Percentiles rank a stretch among this genome's conserved stretches.
Conservation (phyloP, 35 echinoderm and acorn worm genomes). For the Hemicentrotus pulcherrimus region DNA sequence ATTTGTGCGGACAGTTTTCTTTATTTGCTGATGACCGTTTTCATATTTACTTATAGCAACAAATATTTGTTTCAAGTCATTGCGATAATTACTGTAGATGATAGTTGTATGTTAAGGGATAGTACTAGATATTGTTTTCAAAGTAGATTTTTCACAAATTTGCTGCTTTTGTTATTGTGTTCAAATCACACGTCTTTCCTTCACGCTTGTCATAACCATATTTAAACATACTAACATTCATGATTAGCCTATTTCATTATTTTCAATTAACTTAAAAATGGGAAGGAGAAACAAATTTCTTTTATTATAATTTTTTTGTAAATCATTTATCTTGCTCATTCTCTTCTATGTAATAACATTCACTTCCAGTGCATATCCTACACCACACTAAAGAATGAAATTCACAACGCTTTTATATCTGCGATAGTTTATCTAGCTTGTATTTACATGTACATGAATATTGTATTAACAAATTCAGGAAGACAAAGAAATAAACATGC, state of each 20-base stretch:
- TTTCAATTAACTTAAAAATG: too few relatives aligned
- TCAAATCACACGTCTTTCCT: background rate
- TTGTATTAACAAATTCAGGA: background rate
- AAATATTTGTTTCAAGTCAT: background rate
- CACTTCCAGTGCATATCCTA: background rate
- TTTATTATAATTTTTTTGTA: too few relatives aligned
- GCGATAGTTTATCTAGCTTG: background rate
- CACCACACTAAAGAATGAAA: background rate
- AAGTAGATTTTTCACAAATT: background rate
- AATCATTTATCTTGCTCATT: background rate
- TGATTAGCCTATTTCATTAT: too few relatives aligned
- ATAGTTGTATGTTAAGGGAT: background rate
- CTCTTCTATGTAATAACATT: background rate
- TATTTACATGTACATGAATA: background rate
- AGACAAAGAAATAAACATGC: background rate
- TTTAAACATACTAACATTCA: too few relatives aligned
- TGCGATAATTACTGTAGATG: background rate
- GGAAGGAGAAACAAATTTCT: too few relatives aligned
- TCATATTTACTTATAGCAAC: too few relatives aligned
- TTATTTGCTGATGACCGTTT: too few relatives aligned
- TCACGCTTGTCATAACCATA: background rate
- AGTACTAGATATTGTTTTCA: too few relatives aligned
- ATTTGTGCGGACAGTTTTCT: too few relatives aligned
- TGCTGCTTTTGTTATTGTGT: background rate
- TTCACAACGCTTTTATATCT: background rate